These are phyloP conservation scores for Drosophila kohkoa DNA, from an alignment of 1,140 invertebrate species.

Conservation along the genomic window DNA sequence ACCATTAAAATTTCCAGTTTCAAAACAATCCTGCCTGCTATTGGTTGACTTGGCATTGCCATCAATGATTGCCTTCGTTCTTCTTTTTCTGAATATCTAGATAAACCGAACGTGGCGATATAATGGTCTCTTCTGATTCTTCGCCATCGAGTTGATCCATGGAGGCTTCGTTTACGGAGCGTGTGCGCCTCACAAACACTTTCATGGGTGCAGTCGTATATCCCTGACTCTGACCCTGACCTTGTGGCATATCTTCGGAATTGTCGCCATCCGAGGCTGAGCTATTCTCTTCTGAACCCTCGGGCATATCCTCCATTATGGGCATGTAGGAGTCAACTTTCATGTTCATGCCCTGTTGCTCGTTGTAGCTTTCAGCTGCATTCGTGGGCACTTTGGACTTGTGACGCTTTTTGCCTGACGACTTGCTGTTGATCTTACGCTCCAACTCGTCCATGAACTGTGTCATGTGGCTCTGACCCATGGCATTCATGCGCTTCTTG, in stretches of 20 bases:
- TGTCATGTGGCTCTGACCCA: conserved; percentile 46
- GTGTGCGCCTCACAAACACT: conserved; percentile 63
- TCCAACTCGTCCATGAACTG: conserved; percentile 54
- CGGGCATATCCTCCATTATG: conserved; percentile 34
- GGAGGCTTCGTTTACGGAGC: conserved; percentile 14
- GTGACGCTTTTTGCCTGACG: conserved; percentile 46
- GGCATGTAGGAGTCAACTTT: conserved; percentile 51
- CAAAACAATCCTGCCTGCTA: neutral
- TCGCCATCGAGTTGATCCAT: conserved; percentile 10
- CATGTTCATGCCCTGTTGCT: conserved; percentile 8
- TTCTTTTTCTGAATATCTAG: conserved; percentile 47
- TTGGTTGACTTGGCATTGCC: neutral
- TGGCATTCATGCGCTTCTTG: conserved; percentile 29
- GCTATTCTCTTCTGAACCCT: conserved; percentile 5
- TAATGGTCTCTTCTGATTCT: conserved; percentile 15
- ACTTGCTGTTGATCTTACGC: conserved; percentile 47
- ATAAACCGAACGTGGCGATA: conserved; percentile 63
- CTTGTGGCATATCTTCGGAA: conserved; percentile 35
- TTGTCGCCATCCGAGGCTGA: conserved; percentile 50
- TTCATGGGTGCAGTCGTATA: conserved; percentile 49
- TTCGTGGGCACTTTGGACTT: conserved; percentile 34
- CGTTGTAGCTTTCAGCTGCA: neutral
- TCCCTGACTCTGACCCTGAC: neutral
- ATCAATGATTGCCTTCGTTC: conserved; percentile 43
- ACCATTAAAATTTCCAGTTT: conserved; percentile 8